Evolutionary conservation across 2,113 vertebrate species (phyloP), one percentile per base, ranked within the genome.

Genomic region (Zosterops hypoxanthus): DNA sequence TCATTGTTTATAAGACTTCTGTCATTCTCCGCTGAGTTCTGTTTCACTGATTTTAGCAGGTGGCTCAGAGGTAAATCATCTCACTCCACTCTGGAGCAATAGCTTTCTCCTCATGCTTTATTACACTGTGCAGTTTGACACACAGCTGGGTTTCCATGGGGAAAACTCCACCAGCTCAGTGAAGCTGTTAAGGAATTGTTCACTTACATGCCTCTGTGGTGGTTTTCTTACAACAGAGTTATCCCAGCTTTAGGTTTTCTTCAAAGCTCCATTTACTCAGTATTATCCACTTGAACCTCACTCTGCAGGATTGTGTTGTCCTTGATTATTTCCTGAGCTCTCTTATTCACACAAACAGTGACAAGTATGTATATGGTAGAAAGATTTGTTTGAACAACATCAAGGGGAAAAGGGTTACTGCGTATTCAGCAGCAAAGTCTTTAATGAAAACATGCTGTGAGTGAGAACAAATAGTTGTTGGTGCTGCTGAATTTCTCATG

Each of bases 61-160:
- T 66, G 22, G 14, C 57, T 92, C 22, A 36, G 42, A 82, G 57
- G 12, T 81, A 34, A 12, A 39, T 63, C 9, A 26, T 18, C 26
- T 82, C 44, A 7, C 36, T 71, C 7, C 24, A 13, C 47, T 82
- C 31, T 39, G 8, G 34, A 82, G 55, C 36, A 41, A 6, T 31
- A 29, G 16, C 11, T 71, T 92, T 63, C 9, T 11, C 18, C 28
- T 16, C 1, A 1, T 71, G 22, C 55, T 44, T 13, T 53, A 2
- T 52, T 47, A 19, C 17, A 6, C 6, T 33, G 17, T 26, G 11
- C 33, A 34, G 15, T 71, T 39, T n/a, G 47, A 66, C 34, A 6
- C 42, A 3, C 49, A 36, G 17, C 52, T 82, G 60, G 2, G 1
- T 66, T 92, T 91, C 60, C 19, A 25, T 0, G 0, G 22, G 44